Evolutionary conservation across 2,797 vertebrate genomes (phyloP).

Genomic region (Potorous gilbertii): DNA sequence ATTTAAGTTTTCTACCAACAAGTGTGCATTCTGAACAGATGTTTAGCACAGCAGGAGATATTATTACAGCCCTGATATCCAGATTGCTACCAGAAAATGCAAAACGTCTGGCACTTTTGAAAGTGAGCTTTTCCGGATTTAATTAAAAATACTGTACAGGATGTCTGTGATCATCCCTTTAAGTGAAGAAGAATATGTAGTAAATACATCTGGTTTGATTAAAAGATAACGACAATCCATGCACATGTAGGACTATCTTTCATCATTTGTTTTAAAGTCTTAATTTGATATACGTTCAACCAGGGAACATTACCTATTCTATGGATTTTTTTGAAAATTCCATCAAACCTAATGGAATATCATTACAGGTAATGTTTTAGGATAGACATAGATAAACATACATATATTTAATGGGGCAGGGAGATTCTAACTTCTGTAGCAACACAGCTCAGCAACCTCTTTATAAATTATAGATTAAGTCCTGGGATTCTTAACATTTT

Average conservation of each 20-base stretch:
- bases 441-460: neutral
- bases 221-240: neutral
- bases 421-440: neutral
- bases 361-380: neutral
- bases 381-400: neutral
- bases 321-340: neutral
- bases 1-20: slow-evolving; percentile 41
- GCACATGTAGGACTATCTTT: neutral
- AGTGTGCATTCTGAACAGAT: slow-evolving; percentile 13
- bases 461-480: neutral
- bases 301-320: neutral
- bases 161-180: neutral
- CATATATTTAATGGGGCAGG: neutral
- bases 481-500: neutral
- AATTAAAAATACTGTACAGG: slow-evolving; percentile 30
- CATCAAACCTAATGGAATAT: neutral
- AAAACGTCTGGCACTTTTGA: neutral
- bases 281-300: neutral
- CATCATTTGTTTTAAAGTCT: slow-evolving; percentile 22
- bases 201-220: slow-evolving; percentile 23
- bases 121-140: slow-evolving; percentile 17
- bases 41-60: slow-evolving; percentile 33
- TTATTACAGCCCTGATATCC: slow-evolving; percentile 16
- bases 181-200: slow-evolving; percentile 26
- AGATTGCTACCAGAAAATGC: slow-evolving; percentile 27